A percentile compares a stretch with the other conserved stretches of the same genome.
These are phyloP conservation scores for Volucella bombylans DNA, from an alignment of 2,888 invertebrate species.

Conservation along the genomic window DNA sequence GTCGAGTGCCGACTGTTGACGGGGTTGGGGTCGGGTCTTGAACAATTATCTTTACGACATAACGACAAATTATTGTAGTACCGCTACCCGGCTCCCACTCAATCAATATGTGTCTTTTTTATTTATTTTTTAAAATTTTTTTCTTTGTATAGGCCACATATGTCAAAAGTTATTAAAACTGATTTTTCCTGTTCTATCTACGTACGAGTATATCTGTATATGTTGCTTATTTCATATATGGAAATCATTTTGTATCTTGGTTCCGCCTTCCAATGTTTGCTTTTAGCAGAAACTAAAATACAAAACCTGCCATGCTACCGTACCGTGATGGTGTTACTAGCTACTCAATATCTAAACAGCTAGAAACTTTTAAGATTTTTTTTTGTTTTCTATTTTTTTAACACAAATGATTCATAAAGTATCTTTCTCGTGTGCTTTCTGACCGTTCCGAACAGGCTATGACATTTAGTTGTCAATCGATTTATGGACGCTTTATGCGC, in stretches of 20 bases:
- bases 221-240: constrained; percentile 60
- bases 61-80: constrained; percentile 68
- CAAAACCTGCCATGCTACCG: constrained; percentile 63
- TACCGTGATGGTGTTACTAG: constrained; percentile 7
- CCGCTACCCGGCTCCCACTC: constrained; percentile 70
- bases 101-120: constrained; percentile 47
- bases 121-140: neutral
- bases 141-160: constrained; percentile 24
- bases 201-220: no score
- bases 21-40: neutral
- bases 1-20: neutral
- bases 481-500: constrained; percentile 51
- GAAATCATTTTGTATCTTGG: constrained; percentile 68
- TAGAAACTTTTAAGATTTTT: constrained; percentile 47
- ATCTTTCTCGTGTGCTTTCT: constrained; percentile 45
- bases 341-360: constrained; percentile 20
- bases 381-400: neutral
- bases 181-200: constrained; percentile 64
- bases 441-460: constrained; percentile 50
- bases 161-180: constrained; percentile 63
- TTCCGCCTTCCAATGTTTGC: constrained; percentile 59
- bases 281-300: constrained; percentile 10
- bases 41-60: constrained; percentile 62
- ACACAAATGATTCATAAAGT: constrained; percentile 61
- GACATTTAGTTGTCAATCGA: constrained; percentile 67